Base-by-base conservation (phyloP, 1,140 invertebrate genomes). In the Frieseomelitta varia region DNA sequence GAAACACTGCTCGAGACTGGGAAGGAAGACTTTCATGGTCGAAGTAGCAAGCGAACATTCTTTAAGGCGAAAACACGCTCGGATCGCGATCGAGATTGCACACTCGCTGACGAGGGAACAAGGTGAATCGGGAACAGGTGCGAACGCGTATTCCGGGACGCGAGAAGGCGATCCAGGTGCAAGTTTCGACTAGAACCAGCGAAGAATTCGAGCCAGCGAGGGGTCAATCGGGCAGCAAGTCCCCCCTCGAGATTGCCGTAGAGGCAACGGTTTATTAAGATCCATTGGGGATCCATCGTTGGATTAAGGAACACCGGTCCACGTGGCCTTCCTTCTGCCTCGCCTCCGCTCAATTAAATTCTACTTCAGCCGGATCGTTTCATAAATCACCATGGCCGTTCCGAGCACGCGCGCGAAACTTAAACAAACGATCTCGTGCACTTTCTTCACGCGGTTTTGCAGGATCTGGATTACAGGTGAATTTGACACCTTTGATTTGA, bases 271-370 rank as follows among this genome's bases (percentile, higher is more conserved):
- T 90, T 88, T 85, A 84, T 90, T 84, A 90, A 90, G 83, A 90
- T 90, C 58, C 84, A 69, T 63, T 63, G 81, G 56, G 79, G 72
- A 84, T 81, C 47, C 87, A 84, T 76, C 61, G 61, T 24, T 63
- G 76, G 24, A 12, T 61, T 69, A 79, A 86, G 84, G 69, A 84
- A 88, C 77, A 65, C 61, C 61, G 68, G 39, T 17, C 55, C n/a
- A 27, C 69, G 39, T 24, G 15, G 19, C 81, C 79, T 80, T 82
- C 81, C 75, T 84, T 90, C 80, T 82, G 77, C 71, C 81, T 84
- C 88, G 83, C 88, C 88, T 90, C 63, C 83, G 85, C 85, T 91
- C 90, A 88, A 91, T 91, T 89, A 91, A 91, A 91, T 88, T 87
- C 90, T 82, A 91, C 87, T 91, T 88, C 83, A 27, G 68, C 67